A percentile compares a stretch with the other conserved stretches of the same genome.
These are phyloP conservation scores for Otolemur garnettii DNA, from an alignment of 2,113 vertebrate genomes.

Conservation along the genomic window DNA sequence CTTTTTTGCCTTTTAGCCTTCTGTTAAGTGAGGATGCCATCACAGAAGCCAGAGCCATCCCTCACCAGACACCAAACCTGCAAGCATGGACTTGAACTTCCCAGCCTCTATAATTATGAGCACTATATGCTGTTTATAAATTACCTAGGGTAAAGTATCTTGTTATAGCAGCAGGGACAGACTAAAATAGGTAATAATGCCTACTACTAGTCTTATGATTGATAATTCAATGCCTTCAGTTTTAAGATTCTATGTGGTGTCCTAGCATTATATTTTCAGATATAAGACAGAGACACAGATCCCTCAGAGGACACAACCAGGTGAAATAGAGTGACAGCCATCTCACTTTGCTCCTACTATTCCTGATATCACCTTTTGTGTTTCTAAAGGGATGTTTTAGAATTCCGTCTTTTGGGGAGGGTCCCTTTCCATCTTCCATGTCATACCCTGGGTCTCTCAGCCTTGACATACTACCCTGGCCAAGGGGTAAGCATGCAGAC, in stretches of 20 bases:
- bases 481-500: neutral
- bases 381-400: slow-evolving; percentile 16
- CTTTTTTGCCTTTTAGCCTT: neutral
- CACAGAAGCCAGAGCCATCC: neutral
- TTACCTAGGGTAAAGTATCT: neutral
- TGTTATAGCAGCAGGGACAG: neutral
- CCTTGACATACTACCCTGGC: neutral
- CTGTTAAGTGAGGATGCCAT: neutral
- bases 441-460: neutral
- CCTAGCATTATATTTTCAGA: neutral
- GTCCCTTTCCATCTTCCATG: slow-evolving; percentile 8
- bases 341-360: slow-evolving; percentile 23
- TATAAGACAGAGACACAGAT: neutral
- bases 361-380: neutral
- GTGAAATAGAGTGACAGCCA: neutral
- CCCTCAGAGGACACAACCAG: neutral
- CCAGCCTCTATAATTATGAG: neutral
- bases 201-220: neutral
- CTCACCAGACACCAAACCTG: neutral
- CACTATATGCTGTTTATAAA: neutral
- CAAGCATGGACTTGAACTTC: neutral
- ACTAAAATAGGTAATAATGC: neutral
- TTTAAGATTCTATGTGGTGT: slow-evolving; percentile 8
- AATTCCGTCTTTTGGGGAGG: neutral
- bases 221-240: neutral